These are phyloP conservation scores for Callocephalon fimbriatum DNA, from an alignment of 2,113 vertebrate species.

Conservation along the genomic window DNA sequence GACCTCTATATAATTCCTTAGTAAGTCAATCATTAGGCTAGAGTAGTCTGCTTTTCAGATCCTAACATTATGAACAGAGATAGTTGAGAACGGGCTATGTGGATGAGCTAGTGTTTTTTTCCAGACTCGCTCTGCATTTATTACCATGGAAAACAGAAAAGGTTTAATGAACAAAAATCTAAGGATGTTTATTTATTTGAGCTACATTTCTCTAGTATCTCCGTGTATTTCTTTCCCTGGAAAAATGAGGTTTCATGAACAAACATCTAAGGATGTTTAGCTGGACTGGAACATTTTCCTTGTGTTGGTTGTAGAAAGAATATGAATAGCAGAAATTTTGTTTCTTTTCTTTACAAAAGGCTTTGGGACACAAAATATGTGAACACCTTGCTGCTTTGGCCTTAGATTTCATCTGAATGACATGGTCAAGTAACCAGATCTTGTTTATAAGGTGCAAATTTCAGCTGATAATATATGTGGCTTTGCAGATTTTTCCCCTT, in stretches of 20 bases:
- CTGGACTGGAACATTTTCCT: constrained; percentile 19
- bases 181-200: constrained; percentile 7
- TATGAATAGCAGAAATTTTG: neutral
- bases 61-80: neutral
- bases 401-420: constrained; percentile 31
- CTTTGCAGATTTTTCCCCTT: constrained; percentile 50
- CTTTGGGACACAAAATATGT: constrained; percentile 13
- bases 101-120: neutral
- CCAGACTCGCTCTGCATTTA: neutral
- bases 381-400: constrained; percentile 11
- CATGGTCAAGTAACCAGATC: constrained; percentile 48
- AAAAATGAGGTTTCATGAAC: constrained; percentile 16
- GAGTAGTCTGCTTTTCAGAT: neutral
- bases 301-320: neutral
- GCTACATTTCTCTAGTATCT: neutral
- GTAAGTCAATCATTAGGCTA: neutral
- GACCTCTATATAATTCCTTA: neutral
- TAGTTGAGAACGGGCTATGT: neutral
- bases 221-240: neutral
- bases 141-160: neutral
- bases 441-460: constrained; percentile 60
- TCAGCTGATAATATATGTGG: constrained; percentile 40
- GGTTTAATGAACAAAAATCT: neutral
- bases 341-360: neutral
- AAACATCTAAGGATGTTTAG: constrained; percentile 14